Conservation (phyloP, 2,797 vertebrate species). For the Amazona ochrocephala region DNA sequence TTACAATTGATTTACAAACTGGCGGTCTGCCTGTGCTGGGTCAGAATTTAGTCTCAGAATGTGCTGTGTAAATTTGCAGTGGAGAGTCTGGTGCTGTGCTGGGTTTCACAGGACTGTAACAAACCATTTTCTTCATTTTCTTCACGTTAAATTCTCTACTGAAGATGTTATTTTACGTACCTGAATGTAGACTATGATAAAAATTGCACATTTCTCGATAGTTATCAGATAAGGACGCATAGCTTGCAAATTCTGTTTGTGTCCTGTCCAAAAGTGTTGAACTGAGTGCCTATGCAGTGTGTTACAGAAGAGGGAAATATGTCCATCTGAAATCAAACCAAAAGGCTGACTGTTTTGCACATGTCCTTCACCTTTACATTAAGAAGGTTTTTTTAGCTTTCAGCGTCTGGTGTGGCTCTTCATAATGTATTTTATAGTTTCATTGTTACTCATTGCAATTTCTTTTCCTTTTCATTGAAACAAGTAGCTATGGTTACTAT, state of each 20-base stretch:
- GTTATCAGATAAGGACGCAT: neutral
- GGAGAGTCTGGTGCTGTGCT: neutral
- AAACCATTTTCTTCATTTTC: neutral
- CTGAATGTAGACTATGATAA: neutral
- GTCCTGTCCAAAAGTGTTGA: neutral
- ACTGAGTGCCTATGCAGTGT: neutral
- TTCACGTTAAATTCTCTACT: neutral
- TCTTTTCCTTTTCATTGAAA: constrained; percentile 34
- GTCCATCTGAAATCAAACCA: neutral
- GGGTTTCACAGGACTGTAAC: neutral
- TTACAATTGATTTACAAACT: neutral
- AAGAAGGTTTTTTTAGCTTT: neutral
- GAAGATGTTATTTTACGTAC: neutral
- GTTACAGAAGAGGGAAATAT: neutral
- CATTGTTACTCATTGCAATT: neutral
- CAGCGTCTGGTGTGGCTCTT: neutral
- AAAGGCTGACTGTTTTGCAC: neutral
- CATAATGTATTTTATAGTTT: constrained; percentile 13
- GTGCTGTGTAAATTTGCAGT: neutral
- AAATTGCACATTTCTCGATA: neutral
- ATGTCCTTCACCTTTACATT: neutral
- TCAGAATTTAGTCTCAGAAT: fast-evolving
- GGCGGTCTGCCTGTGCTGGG: neutral
- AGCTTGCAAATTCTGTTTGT: neutral
- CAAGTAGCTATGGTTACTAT: constrained; percentile 37